Conservation (phyloP, 2,797 vertebrate species). For the Urophycis tenuis region DNA sequence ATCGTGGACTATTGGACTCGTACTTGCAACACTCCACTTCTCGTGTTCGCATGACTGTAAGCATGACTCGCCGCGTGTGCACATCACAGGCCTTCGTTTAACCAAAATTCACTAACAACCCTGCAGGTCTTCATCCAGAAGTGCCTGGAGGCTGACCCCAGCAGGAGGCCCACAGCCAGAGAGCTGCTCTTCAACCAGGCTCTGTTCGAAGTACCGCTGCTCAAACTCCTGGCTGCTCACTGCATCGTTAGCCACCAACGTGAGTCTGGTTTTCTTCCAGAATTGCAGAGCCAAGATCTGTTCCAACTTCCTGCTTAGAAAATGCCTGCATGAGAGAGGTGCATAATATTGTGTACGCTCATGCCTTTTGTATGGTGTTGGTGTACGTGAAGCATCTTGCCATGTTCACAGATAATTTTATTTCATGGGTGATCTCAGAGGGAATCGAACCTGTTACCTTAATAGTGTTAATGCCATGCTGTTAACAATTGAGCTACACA, state of each 20-base stretch:
- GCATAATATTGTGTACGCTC: background rate
- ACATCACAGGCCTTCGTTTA: background rate
- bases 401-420: background rate
- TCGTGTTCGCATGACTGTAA: background rate
- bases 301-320: too few relatives aligned
- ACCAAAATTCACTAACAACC: background rate
- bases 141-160: constrained; percentile 85
- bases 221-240: constrained; percentile 92
- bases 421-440: background rate
- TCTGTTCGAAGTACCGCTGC: constrained; percentile 90
- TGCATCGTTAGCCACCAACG: constrained; percentile 93
- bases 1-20: background rate
- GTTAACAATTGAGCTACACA: background rate
- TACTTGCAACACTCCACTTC: too few relatives aligned
- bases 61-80: too few relatives aligned
- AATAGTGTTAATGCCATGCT: background rate
- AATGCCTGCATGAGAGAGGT: background rate
- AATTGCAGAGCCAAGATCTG: background rate
- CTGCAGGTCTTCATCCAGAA: constrained; percentile 91
- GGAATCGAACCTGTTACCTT: background rate
- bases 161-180: constrained; percentile 82
- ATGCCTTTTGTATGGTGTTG: background rate
- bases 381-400: background rate
- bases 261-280: constrained; percentile 62
- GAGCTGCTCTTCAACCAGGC: constrained; percentile 95